Percentiles rank a stretch among this genome's conserved stretches.
Conservation (phyloP, 2,888 invertebrate genomes). For the Hipparchia semele region DNA sequence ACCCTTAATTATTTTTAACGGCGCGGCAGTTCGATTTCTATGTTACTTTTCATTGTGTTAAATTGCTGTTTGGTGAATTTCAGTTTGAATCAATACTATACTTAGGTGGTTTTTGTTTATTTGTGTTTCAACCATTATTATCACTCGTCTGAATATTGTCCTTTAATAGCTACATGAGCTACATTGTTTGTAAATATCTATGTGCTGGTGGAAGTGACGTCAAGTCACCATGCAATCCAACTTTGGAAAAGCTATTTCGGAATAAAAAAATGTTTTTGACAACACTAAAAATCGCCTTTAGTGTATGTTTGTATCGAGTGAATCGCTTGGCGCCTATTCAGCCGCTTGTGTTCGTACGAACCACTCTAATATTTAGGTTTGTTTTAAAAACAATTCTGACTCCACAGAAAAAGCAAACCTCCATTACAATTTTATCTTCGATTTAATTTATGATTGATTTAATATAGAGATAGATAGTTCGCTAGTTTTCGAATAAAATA, state of each 20-base stretch:
- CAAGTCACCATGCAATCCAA: too few relatives aligned
- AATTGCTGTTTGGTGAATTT: constrained; percentile 10
- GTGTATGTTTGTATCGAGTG: neutral
- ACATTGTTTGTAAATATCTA: too few relatives aligned
- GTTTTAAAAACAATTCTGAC: constrained; percentile 18
- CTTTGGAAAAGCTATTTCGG: too few relatives aligned
- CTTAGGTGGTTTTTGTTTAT: too few relatives aligned
- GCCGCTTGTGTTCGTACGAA: neutral
- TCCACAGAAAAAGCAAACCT: neutral
- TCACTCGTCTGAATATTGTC: too few relatives aligned
- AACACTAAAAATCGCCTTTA: neutral
- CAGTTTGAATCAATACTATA: constrained; percentile 3
- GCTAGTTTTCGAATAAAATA: too few relatives aligned
- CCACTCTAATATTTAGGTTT: constrained; percentile 26
- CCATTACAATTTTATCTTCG: neutral
- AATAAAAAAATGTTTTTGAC: neutral
- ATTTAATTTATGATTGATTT: neutral
- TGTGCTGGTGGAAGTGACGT: too few relatives aligned
- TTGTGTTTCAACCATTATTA: too few relatives aligned
- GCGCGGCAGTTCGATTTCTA: constrained; percentile 53
- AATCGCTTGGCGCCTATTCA: neutral
- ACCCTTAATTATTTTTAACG: constrained; percentile 49
- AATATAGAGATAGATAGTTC: neutral
- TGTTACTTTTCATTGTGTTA: constrained; percentile 24
- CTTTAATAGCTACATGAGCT: too few relatives aligned